Base-by-base conservation (phyloP, 2,797 vertebrate genomes). In the Todus mexicanus region DNA sequence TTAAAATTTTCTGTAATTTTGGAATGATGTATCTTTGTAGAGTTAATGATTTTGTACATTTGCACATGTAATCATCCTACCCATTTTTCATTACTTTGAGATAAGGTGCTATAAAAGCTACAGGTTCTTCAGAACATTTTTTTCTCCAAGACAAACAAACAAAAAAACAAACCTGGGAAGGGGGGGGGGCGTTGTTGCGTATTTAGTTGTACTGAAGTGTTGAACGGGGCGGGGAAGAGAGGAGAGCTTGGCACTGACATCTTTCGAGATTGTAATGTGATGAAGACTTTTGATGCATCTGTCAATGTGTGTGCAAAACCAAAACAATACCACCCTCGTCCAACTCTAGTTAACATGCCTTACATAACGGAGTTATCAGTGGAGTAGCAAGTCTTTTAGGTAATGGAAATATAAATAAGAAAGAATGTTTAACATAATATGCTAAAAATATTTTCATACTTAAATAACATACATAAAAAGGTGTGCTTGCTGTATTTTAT, bases 41-140 rank as follows among this genome's bases (percentile, higher is more conserved):
- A 97, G 97, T 98, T 98, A 98, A 98, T 98, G 97, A 97, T 99
- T 99, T 99, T 99, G 98, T 99, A 99, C 98, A 98, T 99, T 99
- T 99, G 99, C 99, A 99, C 99, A 99, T 98, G 98, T 97, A 97
- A 96, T 96, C 97, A 97, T 98, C 97, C 96, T 98, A 98, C 96
- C 97, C 98, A 97, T 98, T 97, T n/a, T 97, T 97, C 98, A 98
- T 98, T 97, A 98, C 98, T 98, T 98, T 97, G 97, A 98, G 97
- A 97, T 98, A 99, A 98, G 98, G 99, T 98, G 99, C 99, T 99
- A 98, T 98, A 96, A 97, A 97, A 97, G 97, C 97, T 98, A 96
- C 96, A 97, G 96, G 90, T 97, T 97, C 97, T 97, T 96, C 96
- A 96, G 97, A 97, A 97, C 95, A 97, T 96, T 96, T 87, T 96